Base-by-base conservation (phyloP, 2,113 vertebrate genomes). In the Pseudopodoces humilis region DNA sequence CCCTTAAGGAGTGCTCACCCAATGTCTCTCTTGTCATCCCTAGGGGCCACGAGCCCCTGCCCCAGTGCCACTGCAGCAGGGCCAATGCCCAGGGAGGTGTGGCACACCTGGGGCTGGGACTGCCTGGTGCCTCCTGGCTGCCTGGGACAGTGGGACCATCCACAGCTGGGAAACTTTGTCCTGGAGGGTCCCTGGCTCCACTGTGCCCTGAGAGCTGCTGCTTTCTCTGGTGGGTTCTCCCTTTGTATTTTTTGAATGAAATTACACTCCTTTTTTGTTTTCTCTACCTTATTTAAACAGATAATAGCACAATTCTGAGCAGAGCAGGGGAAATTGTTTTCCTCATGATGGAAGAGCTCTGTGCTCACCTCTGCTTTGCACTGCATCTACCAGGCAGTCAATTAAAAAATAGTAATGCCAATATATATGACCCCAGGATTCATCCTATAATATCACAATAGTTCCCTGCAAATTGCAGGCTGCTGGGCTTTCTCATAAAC, bases 1-100 rank as follows among this genome's bases (percentile, higher is more conserved):
- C 17, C 78, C 60, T 31, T 44, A 53, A 67, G 22, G 8, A 41
- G 3, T 20, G 14, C 71, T 81, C 10, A 43, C 21, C 18, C 43
- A 53, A 20, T 9, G 13, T 58, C 13, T 43, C 18, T 71, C 15
- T 27, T 25, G 4, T 15, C 43, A 88, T 24, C 9, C 13, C 27
- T 27, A 0, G 0, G 6, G 15, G 2, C 12, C 6, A 1, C 2
- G 3, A 50, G 13, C 3, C 12, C 7, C 18, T 60, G 63, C 3
- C 31, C 39, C 68, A 31, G 7, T 3, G 31, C 3, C 11, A 9
- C 8, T 1, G 6, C 30, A 62, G 52, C 22, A n/a, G 10, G 3
- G 2, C 4, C 0, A 1, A 4, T 31, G 14, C 15, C 11, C 39
- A 30, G 47, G 15, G 10, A 49, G 7, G 10, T 13, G 25, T 47